Conservation (phyloP, 2,888 invertebrate species). For the Polia nebulosa region DNA sequence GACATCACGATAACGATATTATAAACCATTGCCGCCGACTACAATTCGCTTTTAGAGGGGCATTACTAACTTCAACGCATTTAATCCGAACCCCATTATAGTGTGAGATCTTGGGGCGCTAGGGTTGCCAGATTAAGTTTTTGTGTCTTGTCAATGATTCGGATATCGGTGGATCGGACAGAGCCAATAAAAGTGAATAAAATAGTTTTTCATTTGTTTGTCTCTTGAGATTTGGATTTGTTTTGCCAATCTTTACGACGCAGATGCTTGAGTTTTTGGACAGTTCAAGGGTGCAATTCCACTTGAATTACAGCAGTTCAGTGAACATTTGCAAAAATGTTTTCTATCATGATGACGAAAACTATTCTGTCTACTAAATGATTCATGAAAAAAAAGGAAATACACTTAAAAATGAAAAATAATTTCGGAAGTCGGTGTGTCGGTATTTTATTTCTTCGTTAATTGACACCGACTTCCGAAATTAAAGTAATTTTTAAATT, state of each 20-base stretch:
- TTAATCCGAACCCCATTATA: slow-evolving; percentile 85
- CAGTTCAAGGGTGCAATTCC: neutral
- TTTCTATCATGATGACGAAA: neutral
- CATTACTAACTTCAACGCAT: slow-evolving; percentile 84
- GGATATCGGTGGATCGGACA: slow-evolving; percentile 68
- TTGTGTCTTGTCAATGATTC: slow-evolving; percentile 68
- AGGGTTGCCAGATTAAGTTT: slow-evolving; percentile 64
- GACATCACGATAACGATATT: slow-evolving; percentile 86
- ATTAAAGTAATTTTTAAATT: too few species aligned
- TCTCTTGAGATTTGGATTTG: slow-evolving; percentile 36
- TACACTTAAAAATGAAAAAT: too few species aligned
- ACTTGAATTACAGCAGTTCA: neutral
- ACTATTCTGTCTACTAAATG: too few species aligned
- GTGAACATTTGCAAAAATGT: neutral
- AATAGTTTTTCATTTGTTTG: slow-evolving; percentile 56
- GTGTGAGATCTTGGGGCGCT: slow-evolving; percentile 73
- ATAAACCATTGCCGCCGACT: slow-evolving; percentile 85
- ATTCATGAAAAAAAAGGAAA: too few species aligned
- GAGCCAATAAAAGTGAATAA: slow-evolving; percentile 67
- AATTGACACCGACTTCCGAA: too few species aligned
- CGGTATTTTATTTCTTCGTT: too few species aligned
- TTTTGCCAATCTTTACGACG: slow-evolving; percentile 10
- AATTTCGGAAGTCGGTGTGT: too few species aligned
- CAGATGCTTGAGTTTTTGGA: slow-evolving; percentile 10
- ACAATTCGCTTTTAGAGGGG: slow-evolving; percentile 88